These are phyloP conservation scores for Mechanitis mazaeus DNA, from an alignment of 2,888 invertebrate species.

Conservation along the genomic window DNA sequence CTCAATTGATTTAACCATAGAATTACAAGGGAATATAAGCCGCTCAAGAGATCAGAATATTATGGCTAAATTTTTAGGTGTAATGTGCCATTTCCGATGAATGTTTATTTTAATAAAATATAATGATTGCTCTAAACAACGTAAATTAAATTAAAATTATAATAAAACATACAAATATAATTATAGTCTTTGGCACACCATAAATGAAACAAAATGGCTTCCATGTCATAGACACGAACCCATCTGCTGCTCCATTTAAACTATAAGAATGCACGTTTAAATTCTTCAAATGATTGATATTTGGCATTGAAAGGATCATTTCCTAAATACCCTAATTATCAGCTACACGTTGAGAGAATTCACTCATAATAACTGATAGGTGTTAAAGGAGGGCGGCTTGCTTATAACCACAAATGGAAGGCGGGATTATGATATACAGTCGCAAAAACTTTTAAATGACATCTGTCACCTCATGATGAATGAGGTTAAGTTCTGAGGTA, in stretches of 20 bases:
- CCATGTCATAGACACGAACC: too few relatives aligned
- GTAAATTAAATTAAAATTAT: neutral
- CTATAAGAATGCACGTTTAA: neutral
- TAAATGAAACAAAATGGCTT: neutral
- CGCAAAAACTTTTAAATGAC: conserved; percentile 57
- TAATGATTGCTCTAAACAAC: neutral
- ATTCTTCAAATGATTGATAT: conserved; percentile 19
- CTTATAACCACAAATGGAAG: conserved; percentile 11
- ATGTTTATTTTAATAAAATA: conserved; percentile 12
- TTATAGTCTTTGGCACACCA: neutral
- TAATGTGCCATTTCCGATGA: conserved; percentile 70
- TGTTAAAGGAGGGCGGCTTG: neutral
- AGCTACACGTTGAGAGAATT: conserved; percentile 39
- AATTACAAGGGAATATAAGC: conserved; percentile 5
- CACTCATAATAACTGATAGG: conserved; percentile 16
- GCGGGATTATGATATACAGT: conserved; percentile 53
- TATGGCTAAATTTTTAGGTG: conserved; percentile 39
- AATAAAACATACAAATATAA: too few relatives aligned
- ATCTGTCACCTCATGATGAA: conserved; percentile 43
- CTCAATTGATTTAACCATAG: conserved; percentile 3
- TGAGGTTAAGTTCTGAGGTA: conserved; percentile 43
- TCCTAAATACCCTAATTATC: conserved; percentile 29
- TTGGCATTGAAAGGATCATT: conserved; percentile 20
- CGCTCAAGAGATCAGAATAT: conserved; percentile 28
- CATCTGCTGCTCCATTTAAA: neutral